phyloP scores from a whole-genome alignment of 2,888 invertebrate species.

The Leucophenga montana region DNA sequence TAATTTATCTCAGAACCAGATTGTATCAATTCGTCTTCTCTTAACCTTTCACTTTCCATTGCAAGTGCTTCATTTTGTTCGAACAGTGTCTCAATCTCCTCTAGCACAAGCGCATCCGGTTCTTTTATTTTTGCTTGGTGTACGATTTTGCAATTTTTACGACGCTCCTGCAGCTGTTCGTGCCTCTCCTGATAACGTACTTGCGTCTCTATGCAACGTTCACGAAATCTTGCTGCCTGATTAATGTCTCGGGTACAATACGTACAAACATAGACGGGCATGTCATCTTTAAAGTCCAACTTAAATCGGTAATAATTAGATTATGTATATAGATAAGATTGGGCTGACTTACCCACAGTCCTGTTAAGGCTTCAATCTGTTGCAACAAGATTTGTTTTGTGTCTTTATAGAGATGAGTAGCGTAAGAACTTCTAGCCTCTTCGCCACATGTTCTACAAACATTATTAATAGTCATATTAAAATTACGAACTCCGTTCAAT shows the following conservation, averaged over 20 bases:
- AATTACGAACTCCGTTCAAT: too few species aligned
- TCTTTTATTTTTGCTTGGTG: not conserved
- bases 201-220: conserved; percentile 27
- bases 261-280: conserved; percentile 45
- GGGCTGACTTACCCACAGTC: not conserved
- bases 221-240: conserved; percentile 24
- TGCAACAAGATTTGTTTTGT: not conserved
- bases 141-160: too few species aligned
- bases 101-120: not conserved
- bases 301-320: not conserved
- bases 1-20: not conserved
- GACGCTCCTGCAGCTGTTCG: not conserved
- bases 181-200: too few species aligned
- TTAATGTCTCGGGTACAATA: conserved; percentile 16
- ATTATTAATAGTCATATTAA: not conserved
- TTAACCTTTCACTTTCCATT: not conserved
- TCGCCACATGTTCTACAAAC: conserved; percentile 16
- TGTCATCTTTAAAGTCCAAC: not conserved
- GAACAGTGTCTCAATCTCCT: not conserved
- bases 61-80: not conserved
- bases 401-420: conserved; percentile 5
- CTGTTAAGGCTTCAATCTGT: conserved; percentile 3
- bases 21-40: not conserved
- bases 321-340: not conserved
- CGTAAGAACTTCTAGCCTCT: not conserved